Evolutionary conservation across 1,140 invertebrate genomes (phyloP), one percentile per base, ranked within the genome.

Genomic region (Stratiolaelaps scimitus): DNA sequence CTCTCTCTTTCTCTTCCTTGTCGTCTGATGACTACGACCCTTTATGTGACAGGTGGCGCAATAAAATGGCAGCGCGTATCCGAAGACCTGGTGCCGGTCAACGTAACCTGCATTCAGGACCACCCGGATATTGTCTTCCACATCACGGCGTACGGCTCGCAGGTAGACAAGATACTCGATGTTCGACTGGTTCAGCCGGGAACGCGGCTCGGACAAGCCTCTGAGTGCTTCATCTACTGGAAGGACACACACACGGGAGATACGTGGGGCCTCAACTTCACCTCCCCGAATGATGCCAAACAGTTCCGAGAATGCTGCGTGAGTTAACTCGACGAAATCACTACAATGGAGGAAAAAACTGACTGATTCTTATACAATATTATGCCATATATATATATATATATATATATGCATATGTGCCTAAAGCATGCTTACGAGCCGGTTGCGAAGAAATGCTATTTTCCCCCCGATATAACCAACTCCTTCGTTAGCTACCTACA

Each of bases 181-280:
- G 90, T 95, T 65, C 85, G 89, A 81, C 85, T 97, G 73, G 84
- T 91, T 56, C 92, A 97, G 76, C 92, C 92, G 78, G 92, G 92
- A 34, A 96, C 92, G 53, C 83, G 91, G 69, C 91, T 97, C 72
- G 92, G 91, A 13, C 92, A 94, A 78, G 92, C 92, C 26, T 95
- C 92, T 10, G 92, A 96, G 80, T 95, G 92, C 78, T 97, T 97
- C 77, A 89, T 96, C 43, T 95, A 96, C 75, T 97, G 92, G 92
- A 93, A 93, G 77, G 93, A 96, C 78, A 85, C 88, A 1, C 43
- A 44, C 43, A 23, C 89, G 69, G 91, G 89, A 75, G 91, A 94
- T 75, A 95, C 93, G n/a, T 97, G 93, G 92, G 92, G 93, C 53
- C 82, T 96, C 65, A 96, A 96, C 78, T 96, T 97, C 75, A 95